Evolutionary conservation across 2,113 vertebrate genomes (phyloP).

Genomic region (Tragelaphus imberbis): DNA sequence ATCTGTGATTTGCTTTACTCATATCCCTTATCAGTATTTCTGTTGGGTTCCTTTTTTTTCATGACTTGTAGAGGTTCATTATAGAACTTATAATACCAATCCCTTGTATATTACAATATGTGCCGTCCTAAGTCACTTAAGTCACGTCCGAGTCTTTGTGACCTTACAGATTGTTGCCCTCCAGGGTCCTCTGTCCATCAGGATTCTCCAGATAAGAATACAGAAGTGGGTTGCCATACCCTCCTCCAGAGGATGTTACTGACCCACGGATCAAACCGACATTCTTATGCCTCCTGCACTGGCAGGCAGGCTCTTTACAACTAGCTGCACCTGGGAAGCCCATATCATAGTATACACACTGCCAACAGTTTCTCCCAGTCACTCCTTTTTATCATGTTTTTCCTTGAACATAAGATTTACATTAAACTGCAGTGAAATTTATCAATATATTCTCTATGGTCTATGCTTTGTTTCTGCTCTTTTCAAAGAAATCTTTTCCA

Average conservation of each 20-base stretch:
- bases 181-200: no score
- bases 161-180: no score
- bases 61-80: neutral
- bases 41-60: neutral
- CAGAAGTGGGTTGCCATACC: no score
- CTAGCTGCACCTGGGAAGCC: neutral
- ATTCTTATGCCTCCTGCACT: neutral
- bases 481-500: neutral
- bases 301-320: neutral
- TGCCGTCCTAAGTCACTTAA: neutral
- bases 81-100: neutral
- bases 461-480: neutral
- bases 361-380: neutral
- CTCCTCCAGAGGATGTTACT: no score
- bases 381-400: neutral
- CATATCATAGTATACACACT: neutral
- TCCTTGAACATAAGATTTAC: neutral
- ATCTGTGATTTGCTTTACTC: neutral
- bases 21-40: neutral
- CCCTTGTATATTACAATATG: neutral
- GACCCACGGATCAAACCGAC: no score
- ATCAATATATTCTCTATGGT: neutral
- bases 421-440: neutral
- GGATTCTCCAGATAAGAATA: no score
- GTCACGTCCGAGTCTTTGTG: accelerated